phyloP scores from a whole-genome alignment of 2,797 vertebrate species.

The Thamnophis elegans region DNA sequence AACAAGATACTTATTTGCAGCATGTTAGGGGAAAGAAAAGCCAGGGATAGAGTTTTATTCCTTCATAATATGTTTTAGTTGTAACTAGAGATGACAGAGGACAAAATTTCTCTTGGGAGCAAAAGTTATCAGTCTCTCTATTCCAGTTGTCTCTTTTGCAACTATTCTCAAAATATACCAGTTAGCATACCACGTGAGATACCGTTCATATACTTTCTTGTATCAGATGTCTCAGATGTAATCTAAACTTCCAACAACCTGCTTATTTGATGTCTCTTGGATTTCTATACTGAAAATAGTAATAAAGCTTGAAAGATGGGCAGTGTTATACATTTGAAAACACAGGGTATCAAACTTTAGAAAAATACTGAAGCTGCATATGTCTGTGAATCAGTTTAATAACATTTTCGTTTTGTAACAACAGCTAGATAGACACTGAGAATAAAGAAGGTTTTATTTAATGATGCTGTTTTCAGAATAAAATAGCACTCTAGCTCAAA shows the following conservation, averaged over 20 bases:
- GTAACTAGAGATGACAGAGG: conserved; percentile 52
- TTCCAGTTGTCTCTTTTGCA: conserved; percentile 14
- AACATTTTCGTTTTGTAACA: neutral
- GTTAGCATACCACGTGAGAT: neutral
- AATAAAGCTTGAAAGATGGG: conserved; percentile 12
- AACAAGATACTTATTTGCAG: conserved; percentile 64
- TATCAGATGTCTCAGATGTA: neutral
- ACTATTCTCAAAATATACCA: neutral
- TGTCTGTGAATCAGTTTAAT: neutral
- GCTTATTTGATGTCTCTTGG: conserved; percentile 10
- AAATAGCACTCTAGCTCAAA: conserved; percentile 33
- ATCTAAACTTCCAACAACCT: conserved; percentile 20
- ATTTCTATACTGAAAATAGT: conserved; percentile 27
- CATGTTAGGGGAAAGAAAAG: conserved; percentile 67
- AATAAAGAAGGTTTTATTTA: neutral
- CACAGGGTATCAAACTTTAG: neutral
- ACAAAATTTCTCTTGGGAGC: conserved; percentile 54
- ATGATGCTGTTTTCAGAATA: neutral
- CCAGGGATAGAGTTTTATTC: conserved; percentile 68
- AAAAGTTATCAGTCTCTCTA: conserved; percentile 39
- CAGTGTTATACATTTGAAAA: neutral
- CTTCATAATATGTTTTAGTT: conserved; percentile 58
- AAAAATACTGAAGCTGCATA: neutral
- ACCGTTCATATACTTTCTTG: neutral
- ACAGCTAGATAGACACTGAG: neutral